Evolutionary conservation across 1,140 invertebrate genomes (phyloP).

Genomic region (Phenacoccus solenopsis): DNA sequence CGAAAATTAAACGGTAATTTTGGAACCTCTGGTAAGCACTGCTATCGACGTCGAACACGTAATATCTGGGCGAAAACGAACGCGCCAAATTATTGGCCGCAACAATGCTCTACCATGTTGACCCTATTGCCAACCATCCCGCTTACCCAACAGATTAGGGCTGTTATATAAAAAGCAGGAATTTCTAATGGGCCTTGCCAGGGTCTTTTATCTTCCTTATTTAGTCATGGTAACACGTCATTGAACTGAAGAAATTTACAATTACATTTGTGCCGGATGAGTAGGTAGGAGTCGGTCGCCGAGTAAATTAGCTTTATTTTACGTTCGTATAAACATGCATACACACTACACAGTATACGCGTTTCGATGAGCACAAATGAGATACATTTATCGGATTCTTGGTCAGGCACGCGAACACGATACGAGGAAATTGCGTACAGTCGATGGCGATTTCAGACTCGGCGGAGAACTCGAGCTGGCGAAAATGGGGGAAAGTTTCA

Average conservation of each 20-base stretch:
- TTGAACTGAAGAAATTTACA: background rate
- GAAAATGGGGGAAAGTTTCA: too few relatives aligned
- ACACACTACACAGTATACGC: too few relatives aligned
- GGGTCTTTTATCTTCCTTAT: slow-evolving; percentile 1
- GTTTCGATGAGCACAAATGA: too few relatives aligned
- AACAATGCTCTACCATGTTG: background rate
- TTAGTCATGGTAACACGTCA: slow-evolving; percentile 1
- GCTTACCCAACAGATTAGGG: background rate
- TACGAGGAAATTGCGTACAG: too few relatives aligned
- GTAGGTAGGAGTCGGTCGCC: background rate
- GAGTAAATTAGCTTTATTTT: background rate
- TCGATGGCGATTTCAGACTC: too few relatives aligned
- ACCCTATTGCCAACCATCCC: background rate
- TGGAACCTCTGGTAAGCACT: background rate
- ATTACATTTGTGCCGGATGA: background rate
- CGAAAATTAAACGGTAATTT: background rate
- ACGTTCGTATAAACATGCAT: too few relatives aligned
- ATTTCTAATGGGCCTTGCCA: background rate
- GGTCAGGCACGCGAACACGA: too few relatives aligned
- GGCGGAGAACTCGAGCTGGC: too few relatives aligned
- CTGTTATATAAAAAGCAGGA: background rate
- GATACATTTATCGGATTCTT: too few relatives aligned
- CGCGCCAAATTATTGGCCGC: background rate
- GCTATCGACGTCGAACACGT: background rate
- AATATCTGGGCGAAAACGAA: background rate